phyloP scores from a whole-genome alignment of 2,113 vertebrate species.

The Dolichotis patagonum region DNA sequence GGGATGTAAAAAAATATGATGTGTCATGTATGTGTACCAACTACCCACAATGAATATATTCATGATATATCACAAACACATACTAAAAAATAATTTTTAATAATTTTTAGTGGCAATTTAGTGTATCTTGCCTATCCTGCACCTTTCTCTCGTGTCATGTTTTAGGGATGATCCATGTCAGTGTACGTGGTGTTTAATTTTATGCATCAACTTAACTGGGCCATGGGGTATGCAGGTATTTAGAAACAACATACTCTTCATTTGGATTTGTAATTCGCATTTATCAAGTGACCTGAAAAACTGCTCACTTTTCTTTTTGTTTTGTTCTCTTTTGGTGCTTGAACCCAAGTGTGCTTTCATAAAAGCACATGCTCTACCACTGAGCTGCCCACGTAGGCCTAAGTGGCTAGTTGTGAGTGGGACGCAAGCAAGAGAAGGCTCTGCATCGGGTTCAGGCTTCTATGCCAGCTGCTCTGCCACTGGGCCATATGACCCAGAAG shows the following conservation, averaged over 20 bases:
- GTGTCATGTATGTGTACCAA: not conserved
- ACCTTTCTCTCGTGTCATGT: not conserved
- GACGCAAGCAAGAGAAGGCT: not conserved
- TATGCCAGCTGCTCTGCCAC: not conserved
- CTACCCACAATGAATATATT: not conserved
- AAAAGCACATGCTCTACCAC: not conserved
- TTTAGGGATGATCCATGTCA: not conserved
- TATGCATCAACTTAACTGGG: not conserved
- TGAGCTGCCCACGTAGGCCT: not conserved
- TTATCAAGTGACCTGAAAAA: not conserved
- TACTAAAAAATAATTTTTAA: not conserved
- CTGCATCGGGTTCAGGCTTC: not conserved
- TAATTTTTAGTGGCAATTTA: not conserved
- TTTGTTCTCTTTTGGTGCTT: not conserved
- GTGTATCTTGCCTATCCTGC: not conserved
- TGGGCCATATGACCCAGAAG: not conserved
- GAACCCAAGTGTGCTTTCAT: not conserved
- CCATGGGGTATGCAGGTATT: not conserved
- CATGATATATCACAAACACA: not conserved
- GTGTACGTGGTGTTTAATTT: not conserved
- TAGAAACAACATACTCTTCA: not conserved
- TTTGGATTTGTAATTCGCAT: not conserved
- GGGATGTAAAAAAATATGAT: not conserved
- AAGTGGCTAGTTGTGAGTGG: not conserved
- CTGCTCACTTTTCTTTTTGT: not conserved